phyloP scores from a whole-genome alignment of 2,797 vertebrate species.

The Cuniculus paca region DNA sequence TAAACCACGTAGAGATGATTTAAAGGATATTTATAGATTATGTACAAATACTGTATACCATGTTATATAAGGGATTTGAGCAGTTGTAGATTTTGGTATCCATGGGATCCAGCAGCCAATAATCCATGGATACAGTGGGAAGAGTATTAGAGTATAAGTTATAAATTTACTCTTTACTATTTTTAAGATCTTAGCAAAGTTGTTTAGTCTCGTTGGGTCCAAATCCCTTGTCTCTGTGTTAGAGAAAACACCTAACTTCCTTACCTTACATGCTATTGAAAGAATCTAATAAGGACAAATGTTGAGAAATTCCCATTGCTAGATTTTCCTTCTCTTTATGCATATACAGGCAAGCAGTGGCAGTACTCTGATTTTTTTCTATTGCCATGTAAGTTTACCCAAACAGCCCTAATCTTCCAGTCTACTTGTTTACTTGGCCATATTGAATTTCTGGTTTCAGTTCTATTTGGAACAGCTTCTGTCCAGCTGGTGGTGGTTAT shows the following conservation, averaged over 20 bases:
- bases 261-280: not conserved
- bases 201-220: not conserved
- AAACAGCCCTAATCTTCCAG: conserved; percentile 73
- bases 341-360: conserved; percentile 3
- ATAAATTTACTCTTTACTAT: not conserved
- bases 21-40: not conserved
- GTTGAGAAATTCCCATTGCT: not conserved
- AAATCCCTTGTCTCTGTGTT: not conserved
- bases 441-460: conserved; percentile 77
- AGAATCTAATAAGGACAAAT: not conserved
- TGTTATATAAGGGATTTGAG: not conserved
- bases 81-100: not conserved
- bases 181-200: conserved; percentile 44
- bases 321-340: not conserved
- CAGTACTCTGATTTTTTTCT: conserved; percentile 69
- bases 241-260: not conserved
- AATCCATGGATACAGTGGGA: not conserved
- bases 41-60: not conserved
- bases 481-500: not conserved
- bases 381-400: conserved; percentile 75
- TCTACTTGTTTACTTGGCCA: conserved; percentile 71
- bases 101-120: not conserved
- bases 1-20: not conserved
- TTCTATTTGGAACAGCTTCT: conserved; percentile 81
- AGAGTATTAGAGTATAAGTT: not conserved